Base-by-base conservation (phyloP, 35 echinoderm and acorn worm genomes). In the Heliocidaris erythrogramma region DNA sequence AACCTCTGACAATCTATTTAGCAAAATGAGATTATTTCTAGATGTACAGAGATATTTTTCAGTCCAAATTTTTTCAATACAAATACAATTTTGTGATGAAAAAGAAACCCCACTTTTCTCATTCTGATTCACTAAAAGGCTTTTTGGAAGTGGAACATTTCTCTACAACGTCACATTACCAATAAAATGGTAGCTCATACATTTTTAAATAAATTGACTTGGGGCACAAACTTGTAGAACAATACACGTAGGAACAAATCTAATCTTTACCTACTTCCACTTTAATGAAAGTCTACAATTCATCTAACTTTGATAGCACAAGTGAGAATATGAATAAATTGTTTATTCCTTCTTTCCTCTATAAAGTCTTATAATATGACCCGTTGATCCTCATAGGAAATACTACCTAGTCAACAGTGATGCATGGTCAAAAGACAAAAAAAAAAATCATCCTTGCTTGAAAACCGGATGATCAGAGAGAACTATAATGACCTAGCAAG, bases 391-490 rank as follows among this genome's bases (percentile, higher is more conserved):
- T 24, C 27, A 78, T 7, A n/a, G 6, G 65, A 78, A 42, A 42
- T 78, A 78, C 7, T 6, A 8, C 65, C 21, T 27, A 78, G n/a
- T 78, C 65, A 78, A 78, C 65, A 78, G n/a, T 5, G 21, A 27
- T n/a, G 27, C 65, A 24, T 78, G 65, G 65, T 27, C 27, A 24
- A 78, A 78, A 78, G 21, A 78, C 65, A n/a, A 78, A n/a, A n/a
- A n/a, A n/a, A 78, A n/a, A n/a, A n/a, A n/a, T n/a, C 65, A 21
- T n/a, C 65, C 65, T 78, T 78, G 65, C 65, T 78, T 78, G 65
- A 78, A 78, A 78, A 78, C 65, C n/a, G n/a, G 21, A 78, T 27
- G 65, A 78, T 11, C 10, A 14, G 52, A 56, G 14, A 56, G 52
- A 56, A 13, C 14, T 78, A 78, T 27, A 78, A 78, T 78, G 65